Evolutionary conservation across 2,113 vertebrate species (phyloP).

Genomic region (Alectura lathami): DNA sequence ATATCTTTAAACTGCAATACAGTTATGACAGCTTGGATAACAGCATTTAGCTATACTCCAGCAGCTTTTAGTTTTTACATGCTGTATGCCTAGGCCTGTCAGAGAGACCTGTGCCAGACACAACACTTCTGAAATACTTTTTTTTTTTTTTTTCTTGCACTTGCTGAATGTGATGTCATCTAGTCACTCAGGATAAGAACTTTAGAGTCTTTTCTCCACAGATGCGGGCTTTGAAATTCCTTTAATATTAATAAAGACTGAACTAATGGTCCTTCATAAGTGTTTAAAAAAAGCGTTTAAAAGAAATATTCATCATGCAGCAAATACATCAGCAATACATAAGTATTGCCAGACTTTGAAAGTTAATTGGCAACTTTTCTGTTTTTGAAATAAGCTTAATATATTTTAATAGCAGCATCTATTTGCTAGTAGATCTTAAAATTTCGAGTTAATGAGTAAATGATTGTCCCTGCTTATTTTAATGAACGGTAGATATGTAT

Average conservation of each 20-base stretch:
- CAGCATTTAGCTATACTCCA: conserved; percentile 72
- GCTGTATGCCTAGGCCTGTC: conserved; percentile 71
- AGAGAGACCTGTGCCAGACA: conserved; percentile 69
- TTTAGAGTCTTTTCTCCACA: not conserved
- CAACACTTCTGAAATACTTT: conserved; percentile 61
- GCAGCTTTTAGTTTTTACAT: conserved; percentile 74
- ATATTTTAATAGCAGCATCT: conserved; percentile 2
- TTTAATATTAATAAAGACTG: not conserved
- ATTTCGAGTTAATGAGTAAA: conserved; percentile 44
- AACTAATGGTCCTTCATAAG: not conserved
- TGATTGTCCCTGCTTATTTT: conserved; percentile 20
- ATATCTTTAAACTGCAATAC: conserved; percentile 76
- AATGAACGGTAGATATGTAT: not conserved
- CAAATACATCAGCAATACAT: not conserved
- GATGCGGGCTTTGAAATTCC: not conserved
- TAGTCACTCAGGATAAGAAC: not conserved
- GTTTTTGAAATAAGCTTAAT: not conserved
- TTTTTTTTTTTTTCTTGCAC: conserved; percentile 40
- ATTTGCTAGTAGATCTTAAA: conserved; percentile 37
- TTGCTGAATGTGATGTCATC: conserved; percentile 51
- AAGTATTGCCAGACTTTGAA: not conserved
- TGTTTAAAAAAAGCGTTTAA: not conserved
- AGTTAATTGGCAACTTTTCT: not conserved
- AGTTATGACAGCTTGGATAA: conserved; percentile 79
- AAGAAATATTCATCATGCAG: not conserved